A percentile compares a stretch with the other conserved stretches of the same genome.
These are phyloP conservation scores for Atherinosoma microstoma DNA, from an alignment of 2,797 vertebrate genomes.

Conservation along the genomic window DNA sequence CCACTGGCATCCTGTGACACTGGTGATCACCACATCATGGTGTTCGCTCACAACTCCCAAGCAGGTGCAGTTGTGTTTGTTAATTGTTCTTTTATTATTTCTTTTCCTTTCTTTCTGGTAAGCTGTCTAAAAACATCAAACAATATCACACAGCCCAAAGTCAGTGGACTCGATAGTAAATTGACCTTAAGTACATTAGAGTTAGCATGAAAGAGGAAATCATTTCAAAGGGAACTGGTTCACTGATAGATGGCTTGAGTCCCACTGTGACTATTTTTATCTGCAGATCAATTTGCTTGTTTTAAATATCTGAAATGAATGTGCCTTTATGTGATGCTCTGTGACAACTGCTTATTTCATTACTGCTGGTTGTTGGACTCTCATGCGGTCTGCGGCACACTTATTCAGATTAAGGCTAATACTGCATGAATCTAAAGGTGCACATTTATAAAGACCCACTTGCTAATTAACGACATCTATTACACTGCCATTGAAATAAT, in stretches of 20 bases:
- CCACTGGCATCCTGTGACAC: slow-evolving; percentile 11
- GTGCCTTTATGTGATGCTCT: slow-evolving; percentile 28
- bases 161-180: slow-evolving; percentile 35
- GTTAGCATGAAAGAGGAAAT: slow-evolving; percentile 47
- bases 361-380: slow-evolving; percentile 12
- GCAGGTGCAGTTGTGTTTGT: slow-evolving; percentile 20
- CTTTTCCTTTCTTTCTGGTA: not conserved
- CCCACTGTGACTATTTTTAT: slow-evolving; percentile 47
- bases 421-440: not conserved
- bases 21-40: slow-evolving; percentile 5
- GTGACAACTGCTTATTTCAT: slow-evolving; percentile 26
- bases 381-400: slow-evolving; percentile 2
- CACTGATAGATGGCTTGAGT: slow-evolving; percentile 23
- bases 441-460: slow-evolving; percentile 6
- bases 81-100: not conserved
- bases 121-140: slow-evolving; percentile 36
- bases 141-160: slow-evolving; percentile 30
- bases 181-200: slow-evolving; percentile 49
- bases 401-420: not conserved
- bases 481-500: slow-evolving; percentile 12
- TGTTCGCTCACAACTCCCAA: slow-evolving; percentile 6
- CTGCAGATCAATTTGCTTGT: slow-evolving; percentile 46
- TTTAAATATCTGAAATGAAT: slow-evolving; percentile 53
- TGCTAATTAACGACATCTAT: slow-evolving; percentile 21
- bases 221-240: slow-evolving; percentile 50